A percentile compares a stretch with the other conserved stretches of the same genome.
Evolutionary conservation across 2,797 vertebrate genomes (phyloP).

Genomic region (Enteromius viviparus): DNA sequence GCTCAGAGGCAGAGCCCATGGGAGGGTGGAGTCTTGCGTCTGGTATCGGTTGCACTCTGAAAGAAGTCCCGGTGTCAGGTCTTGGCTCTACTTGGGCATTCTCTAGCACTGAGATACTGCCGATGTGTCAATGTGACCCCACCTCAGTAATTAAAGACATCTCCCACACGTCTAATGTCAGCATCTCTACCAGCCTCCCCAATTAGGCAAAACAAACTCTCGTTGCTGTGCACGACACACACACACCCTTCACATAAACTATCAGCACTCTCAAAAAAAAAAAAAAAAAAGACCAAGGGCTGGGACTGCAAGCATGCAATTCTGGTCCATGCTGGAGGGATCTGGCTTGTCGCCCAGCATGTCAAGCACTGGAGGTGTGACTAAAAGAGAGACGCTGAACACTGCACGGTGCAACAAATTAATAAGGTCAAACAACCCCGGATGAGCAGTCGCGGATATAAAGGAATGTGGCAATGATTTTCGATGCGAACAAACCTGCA

Average conservation of each 20-base stretch:
- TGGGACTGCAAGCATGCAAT: conserved; percentile 5
- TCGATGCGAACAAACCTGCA: conserved; percentile 17
- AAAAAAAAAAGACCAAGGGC: background rate
- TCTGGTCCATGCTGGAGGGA: conserved; percentile 12
- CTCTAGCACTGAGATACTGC: conserved; percentile 39
- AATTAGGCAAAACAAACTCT: conserved; percentile 46
- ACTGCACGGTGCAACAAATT: conserved; percentile 17
- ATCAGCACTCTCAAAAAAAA: background rate
- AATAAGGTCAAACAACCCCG: conserved; percentile 24
- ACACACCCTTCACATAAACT: background rate
- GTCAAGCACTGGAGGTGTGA: conserved; percentile 35
- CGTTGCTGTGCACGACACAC: background rate
- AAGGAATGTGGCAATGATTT: conserved; percentile 31
- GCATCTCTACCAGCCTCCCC: conserved; percentile 37
- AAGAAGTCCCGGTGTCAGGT: conserved; percentile 38
- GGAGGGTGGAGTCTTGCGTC: conserved; percentile 33
- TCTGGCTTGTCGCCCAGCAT: conserved; percentile 24
- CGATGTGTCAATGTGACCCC: conserved; percentile 37
- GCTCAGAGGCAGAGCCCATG: background rate
- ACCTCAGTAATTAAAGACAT: conserved; percentile 55
- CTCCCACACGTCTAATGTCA: conserved; percentile 43
- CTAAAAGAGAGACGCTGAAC: conserved; percentile 32
- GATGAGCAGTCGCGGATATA: conserved; percentile 18
- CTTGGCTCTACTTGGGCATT: conserved; percentile 50
- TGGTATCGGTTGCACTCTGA: conserved; percentile 58